Evolutionary conservation across 2,888 invertebrate genomes (phyloP).

Genomic region (Odontomyia ornata): DNA sequence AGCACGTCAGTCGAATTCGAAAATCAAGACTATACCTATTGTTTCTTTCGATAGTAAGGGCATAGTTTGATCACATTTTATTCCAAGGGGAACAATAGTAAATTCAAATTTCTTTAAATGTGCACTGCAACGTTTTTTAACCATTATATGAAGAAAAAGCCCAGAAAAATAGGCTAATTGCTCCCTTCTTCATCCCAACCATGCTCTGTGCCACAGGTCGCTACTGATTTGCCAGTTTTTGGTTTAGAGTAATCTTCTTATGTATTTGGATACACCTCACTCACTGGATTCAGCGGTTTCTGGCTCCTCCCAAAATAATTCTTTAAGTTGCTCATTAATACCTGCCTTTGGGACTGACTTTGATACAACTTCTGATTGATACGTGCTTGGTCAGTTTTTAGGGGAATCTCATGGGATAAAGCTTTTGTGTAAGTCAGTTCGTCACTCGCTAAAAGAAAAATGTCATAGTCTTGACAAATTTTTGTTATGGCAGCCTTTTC

Average conservation of each 20-base stretch:
- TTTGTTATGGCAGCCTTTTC: no score
- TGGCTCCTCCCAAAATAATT: background rate
- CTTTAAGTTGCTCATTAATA: no score
- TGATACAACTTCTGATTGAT: no score
- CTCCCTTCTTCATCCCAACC: background rate
- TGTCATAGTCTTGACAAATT: no score
- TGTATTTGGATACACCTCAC: background rate
- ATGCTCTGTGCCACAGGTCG: background rate
- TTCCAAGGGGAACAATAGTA: background rate
- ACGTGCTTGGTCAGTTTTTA: no score
- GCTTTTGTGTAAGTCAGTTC: no score
- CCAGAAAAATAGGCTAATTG: background rate
- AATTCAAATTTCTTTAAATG: background rate
- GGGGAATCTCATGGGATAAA: no score
- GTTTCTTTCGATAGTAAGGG: background rate
- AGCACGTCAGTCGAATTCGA: background rate
- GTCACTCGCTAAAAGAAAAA: no score
- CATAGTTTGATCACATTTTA: background rate
- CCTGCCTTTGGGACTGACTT: no score
- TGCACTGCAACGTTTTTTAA: background rate
- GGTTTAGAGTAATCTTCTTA: background rate
- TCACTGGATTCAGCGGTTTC: background rate
- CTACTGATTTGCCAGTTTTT: background rate
- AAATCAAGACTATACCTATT: background rate
- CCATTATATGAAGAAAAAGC: background rate